Conservation (phyloP, 2,888 invertebrate genomes). For the Drosophila quinaria region DNA sequence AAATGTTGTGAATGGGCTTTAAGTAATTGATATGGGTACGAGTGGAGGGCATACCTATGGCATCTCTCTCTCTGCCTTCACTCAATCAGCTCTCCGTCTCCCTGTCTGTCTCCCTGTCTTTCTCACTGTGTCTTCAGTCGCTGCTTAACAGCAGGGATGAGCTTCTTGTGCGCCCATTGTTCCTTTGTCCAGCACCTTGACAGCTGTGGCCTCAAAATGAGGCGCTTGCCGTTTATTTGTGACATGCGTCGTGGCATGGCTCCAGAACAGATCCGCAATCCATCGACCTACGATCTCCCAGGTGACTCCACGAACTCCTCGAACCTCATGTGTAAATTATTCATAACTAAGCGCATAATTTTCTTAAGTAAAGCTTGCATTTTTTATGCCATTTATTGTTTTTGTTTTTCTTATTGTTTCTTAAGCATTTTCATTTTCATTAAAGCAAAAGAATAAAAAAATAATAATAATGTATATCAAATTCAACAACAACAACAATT, state of each 20-base stretch:
- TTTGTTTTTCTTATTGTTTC: constrained; percentile 16
- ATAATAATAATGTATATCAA: constrained; percentile 38
- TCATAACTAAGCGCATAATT: constrained; percentile 67
- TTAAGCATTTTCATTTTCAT: constrained; percentile 65
- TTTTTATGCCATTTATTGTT: constrained; percentile 44
- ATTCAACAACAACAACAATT: constrained; percentile 67
- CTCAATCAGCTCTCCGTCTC: constrained; percentile 62
- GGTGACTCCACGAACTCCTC: constrained; percentile 24
- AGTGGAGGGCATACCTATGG: constrained; percentile 32
- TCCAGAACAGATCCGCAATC: constrained; percentile 2
- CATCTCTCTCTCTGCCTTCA: constrained; percentile 48
- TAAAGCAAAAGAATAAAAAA: constrained; percentile 54
- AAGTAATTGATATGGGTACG: constrained; percentile 85
- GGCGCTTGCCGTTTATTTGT: constrained; percentile 80
- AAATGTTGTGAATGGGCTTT: constrained; percentile 84
- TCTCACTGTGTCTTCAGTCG: constrained; percentile 36
- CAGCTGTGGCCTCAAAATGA: constrained; percentile 79
- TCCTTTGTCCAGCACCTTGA: constrained; percentile 75
- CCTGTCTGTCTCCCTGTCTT: constrained; percentile 6
- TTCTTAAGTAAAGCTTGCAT: constrained; percentile 46
- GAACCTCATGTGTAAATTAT: constrained; percentile 64
- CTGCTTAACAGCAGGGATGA: constrained; percentile 68
- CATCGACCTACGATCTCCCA: constrained; percentile 35
- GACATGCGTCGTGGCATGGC: constrained; percentile 71
- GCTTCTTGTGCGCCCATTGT: constrained; percentile 74